Evolutionary conservation across 2,888 invertebrate species (phyloP), one percentile per base, ranked within the genome.

Genomic region (Diarsia brunnea): DNA sequence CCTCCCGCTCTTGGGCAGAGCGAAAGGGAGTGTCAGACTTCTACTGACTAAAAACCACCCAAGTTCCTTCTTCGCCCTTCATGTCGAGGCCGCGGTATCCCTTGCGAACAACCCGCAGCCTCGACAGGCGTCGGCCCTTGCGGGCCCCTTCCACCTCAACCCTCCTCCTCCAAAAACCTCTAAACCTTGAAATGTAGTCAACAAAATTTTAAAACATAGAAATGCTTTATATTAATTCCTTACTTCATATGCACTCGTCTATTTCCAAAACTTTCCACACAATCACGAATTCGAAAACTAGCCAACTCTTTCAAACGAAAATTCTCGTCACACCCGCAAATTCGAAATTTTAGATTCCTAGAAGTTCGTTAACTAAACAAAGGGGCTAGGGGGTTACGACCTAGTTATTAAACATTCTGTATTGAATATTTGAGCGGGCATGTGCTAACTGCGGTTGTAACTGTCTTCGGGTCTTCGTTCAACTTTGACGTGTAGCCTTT

Each of bases 301-400:
- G 8, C 8, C 5, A 67, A 75, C 63, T 75, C 31, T 79, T 68
- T 47, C 31, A 31, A 79, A 83, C 72, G 72, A 84, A 84, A 78
- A 79, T 84, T 73, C 79, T 79, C 75, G 24, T 63, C 67, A 72
- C 53, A 55, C 75, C 64, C 75, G 49, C 81, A 73, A 87, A 77
- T 77, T 82, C 79, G 73, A 87, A 78, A 78, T 84, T 76, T 85
- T 79, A 73, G 81, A 73, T 77, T 72, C 79, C 75, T 68, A 67
- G 72, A 84, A 86, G 77, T 82, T 86, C 45, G 84, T 69, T 75
- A 84, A 78, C 82, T 81, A 87, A 86, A 86, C 86, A 86, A 87
- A 84, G 83, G 74, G 73, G 69, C 51, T 78, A 43, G n/a, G n/a
- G n/a, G 63, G 63, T 43, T 24, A 63, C 69, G 85, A 82, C 86